These are phyloP conservation scores for Teleogryllus oceanicus DNA, from an alignment of 2,888 invertebrate genomes.

Conservation along the genomic window DNA sequence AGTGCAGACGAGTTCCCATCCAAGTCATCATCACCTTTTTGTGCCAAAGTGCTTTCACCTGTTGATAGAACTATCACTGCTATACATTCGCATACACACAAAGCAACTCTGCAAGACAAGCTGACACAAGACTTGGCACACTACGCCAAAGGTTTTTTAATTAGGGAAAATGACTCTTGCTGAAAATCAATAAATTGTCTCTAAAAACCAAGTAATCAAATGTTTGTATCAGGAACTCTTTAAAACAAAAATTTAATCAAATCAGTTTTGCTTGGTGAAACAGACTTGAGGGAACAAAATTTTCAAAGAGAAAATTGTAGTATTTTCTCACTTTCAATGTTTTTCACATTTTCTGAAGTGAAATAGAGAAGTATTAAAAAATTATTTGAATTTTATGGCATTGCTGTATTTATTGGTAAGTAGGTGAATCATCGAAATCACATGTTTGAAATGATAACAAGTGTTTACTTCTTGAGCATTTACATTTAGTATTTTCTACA, in stretches of 20 bases:
- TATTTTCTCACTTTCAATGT: too few species aligned
- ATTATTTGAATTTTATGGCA: too few species aligned
- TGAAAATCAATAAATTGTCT: background rate
- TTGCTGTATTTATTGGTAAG: too few species aligned
- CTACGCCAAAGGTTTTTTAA: background rate
- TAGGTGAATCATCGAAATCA: too few species aligned
- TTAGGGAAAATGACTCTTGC: background rate
- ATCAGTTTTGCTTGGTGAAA: too few species aligned
- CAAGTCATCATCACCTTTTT: conserved; percentile 28
- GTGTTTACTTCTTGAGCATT: too few species aligned
- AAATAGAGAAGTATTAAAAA: too few species aligned
- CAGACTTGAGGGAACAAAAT: too few species aligned
- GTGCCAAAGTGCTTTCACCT: conserved; percentile 35
- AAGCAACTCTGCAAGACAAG: conserved; percentile 23
- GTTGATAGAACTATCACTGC: conserved; percentile 33
- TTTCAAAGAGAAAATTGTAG: too few species aligned
- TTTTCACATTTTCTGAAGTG: too few species aligned
- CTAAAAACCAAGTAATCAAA: background rate
- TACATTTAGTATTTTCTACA: too few species aligned
- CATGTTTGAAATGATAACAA: too few species aligned
- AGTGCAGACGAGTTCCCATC: conserved; percentile 24
- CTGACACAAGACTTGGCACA: conserved; percentile 26
- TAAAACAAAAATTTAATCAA: background rate
- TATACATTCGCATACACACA: conserved; percentile 5
- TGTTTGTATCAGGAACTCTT: background rate